phyloP scores from a whole-genome alignment of 2,888 invertebrate genomes.

The Chrysolina oricalcia region DNA sequence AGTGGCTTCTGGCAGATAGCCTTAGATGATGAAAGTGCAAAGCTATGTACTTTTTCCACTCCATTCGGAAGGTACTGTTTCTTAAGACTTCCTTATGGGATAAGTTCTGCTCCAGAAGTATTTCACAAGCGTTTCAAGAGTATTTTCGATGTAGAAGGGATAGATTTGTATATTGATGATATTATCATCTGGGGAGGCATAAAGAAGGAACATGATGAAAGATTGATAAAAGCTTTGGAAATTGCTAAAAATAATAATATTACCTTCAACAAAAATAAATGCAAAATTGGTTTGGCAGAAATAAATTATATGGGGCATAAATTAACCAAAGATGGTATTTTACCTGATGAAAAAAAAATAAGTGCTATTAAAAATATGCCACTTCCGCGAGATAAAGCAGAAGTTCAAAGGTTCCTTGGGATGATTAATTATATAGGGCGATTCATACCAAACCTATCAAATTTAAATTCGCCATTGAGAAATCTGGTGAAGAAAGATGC shows the following conservation, averaged over 20 bases:
- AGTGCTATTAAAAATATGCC: constrained; percentile 51
- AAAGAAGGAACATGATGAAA: constrained; percentile 52
- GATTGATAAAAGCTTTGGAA: constrained; percentile 50
- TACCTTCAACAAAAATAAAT: constrained; percentile 56
- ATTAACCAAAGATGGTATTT: constrained; percentile 50
- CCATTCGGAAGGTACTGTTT: no score
- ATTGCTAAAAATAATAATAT: constrained; percentile 46
- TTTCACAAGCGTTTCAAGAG: no score
- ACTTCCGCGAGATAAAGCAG: constrained; percentile 56
- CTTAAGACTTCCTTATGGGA: no score
- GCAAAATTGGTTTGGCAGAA: constrained; percentile 49
- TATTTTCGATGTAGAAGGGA: no score
- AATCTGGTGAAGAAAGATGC: no score
- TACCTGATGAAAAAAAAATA: constrained; percentile 52
- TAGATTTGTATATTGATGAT: no score
- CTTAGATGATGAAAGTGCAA: no score
- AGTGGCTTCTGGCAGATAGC: no score
- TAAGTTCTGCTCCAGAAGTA: no score
- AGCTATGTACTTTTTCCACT: no score
- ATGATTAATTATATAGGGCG: constrained; percentile 57
- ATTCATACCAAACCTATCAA: constrained; percentile 53
- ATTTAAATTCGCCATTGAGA: no score
- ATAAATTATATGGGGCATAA: constrained; percentile 55
- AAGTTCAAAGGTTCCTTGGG: constrained; percentile 59
- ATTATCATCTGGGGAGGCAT: no score